Conservation (phyloP, 2,797 vertebrate species). For the Euphonia xanthogaster region DNA sequence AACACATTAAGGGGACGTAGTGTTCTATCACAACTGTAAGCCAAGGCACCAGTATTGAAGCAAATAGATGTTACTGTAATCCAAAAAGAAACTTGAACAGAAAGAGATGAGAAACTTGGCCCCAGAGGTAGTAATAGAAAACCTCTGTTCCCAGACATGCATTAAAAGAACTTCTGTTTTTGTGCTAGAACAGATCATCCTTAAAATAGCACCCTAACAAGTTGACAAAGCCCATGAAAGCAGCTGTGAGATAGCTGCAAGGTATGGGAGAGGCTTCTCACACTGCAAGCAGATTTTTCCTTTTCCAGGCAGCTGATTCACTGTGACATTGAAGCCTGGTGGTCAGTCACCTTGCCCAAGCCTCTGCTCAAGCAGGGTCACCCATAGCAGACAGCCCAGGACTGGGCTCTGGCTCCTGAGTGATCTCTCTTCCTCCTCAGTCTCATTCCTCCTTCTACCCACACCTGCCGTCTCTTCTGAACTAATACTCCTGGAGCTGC, state of each 20-base stretch:
- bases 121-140: background rate
- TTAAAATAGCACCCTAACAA: background rate
- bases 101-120: background rate
- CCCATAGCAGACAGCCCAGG: background rate
- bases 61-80: background rate
- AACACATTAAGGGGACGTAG: background rate
- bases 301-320: background rate
- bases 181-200: background rate
- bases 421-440: background rate
- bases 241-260: background rate
- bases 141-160: background rate
- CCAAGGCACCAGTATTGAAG: background rate
- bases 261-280: background rate
- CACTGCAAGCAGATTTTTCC: background rate
- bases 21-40: background rate
- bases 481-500: background rate
- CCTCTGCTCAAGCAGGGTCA: background rate
- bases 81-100: background rate
- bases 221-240: background rate
- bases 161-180: background rate
- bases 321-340: background rate
- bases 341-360: background rate
- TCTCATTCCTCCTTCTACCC: background rate
- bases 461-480: background rate
- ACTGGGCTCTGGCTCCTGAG: background rate